Evolutionary conservation across 2,888 invertebrate species (phyloP), one percentile per base, ranked within the genome.

Genomic region (Ormyrus rosae): DNA sequence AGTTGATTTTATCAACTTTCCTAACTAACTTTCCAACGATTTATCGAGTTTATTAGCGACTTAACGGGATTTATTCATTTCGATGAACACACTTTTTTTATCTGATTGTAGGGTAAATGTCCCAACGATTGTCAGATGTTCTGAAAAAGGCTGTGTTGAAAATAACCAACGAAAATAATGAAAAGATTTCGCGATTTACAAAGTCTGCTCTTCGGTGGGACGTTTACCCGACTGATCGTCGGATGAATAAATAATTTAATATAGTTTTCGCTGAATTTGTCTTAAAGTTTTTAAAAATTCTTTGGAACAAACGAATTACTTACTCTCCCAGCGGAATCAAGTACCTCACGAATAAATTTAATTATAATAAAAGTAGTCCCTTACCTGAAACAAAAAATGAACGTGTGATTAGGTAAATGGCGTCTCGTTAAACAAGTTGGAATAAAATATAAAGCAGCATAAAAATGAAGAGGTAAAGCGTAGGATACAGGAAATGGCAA

Each of bases 361-460:
- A 48, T 34, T 48, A 34, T 64, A 71, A 77, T 10, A 34, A 61
- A 69, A 71, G 76, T 70, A 65, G 82, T 84, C 81, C 34, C 90
- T 90, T 89, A 90, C 90, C 89, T 90, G 88, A 73, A 90, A 90
- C 89, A 89, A 74, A 84, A 81, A 84, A 53, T 6, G 13, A 71
- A 71, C 48, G 6, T 10, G 8, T 51, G 46, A 58, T 61, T 68
- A 68, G 68, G 6, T 6, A 5, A 60, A 58, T 8, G 56, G 19
- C 6, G 34, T 6, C 34, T 34, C 34, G 34, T 0, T 0, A 71
- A 71, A 19, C 56, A 72, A 6, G 34, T 11, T 46, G 11, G 72
- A 55, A 73, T 56, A 74, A 73, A 78, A 77, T 60, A 55, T 34
- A 65, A 65, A 81, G 71, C 74, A 76, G 76, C 74, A 55, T 69